Evolutionary conservation across 2,797 vertebrate genomes (phyloP).

Genomic region (Semaprochilodus insignis): DNA sequence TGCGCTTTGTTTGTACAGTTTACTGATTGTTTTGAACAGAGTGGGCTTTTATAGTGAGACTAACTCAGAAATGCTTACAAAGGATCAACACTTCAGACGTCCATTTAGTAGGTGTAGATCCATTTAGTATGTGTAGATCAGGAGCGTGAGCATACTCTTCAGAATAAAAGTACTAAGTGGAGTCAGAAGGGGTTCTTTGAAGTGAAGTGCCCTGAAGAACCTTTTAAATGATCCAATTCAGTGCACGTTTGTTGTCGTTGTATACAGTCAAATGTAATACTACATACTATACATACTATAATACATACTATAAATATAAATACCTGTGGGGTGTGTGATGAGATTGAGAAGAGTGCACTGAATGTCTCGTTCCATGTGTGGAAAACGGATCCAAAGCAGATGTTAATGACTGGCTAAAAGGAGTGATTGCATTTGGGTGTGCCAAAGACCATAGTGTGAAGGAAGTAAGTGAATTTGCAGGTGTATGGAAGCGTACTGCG

Average conservation of each 20-base stretch:
- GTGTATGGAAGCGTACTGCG: too few relatives aligned
- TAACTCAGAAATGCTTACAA: not conserved
- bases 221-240: not conserved
- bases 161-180: not conserved
- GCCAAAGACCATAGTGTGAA: too few relatives aligned
- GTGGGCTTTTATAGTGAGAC: not conserved
- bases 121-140: not conserved
- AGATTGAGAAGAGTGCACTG: too few relatives aligned
- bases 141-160: not conserved
- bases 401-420: too few relatives aligned
- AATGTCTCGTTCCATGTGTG: too few relatives aligned
- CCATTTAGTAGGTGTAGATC: not conserved
- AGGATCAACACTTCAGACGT: not conserved
- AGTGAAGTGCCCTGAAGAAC: not conserved
- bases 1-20: not conserved
- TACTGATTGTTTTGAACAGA: not conserved
- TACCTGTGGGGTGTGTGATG: too few relatives aligned
- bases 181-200: not conserved
- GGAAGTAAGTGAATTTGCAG: too few relatives aligned
- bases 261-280: too few relatives aligned
- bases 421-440: too few relatives aligned
- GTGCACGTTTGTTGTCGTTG: not conserved
- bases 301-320: too few relatives aligned
- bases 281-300: too few relatives aligned
- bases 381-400: too few relatives aligned